Conservation (phyloP, 2,113 vertebrate genomes). For the Dendropsophus ebraccatus region DNA sequence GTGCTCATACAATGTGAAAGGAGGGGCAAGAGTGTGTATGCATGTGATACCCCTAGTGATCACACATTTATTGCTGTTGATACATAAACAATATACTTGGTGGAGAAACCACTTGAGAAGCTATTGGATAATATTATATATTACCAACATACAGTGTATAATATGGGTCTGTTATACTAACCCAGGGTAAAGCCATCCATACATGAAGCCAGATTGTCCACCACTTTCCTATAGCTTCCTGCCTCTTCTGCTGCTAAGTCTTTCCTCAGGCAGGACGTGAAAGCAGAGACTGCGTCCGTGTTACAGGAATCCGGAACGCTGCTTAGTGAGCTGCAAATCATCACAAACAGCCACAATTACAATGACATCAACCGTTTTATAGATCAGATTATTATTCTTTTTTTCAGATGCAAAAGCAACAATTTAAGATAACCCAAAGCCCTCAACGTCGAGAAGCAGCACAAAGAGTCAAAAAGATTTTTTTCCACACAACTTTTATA, state of each 20-base stretch:
- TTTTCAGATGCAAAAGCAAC: not conserved
- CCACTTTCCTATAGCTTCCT: slow-evolving; percentile 73
- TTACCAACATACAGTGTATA: not conserved
- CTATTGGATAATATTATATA: slow-evolving; percentile 1
- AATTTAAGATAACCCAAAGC: too few relatives aligned
- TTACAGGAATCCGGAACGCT: slow-evolving; percentile 76
- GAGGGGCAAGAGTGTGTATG: too few relatives aligned
- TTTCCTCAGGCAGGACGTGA: slow-evolving; percentile 76
- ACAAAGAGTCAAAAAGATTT: too few relatives aligned
- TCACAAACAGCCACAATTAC: not conserved
- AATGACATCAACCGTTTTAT: not conserved
- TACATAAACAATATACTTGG: too few relatives aligned
- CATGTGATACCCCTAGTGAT: too few relatives aligned
- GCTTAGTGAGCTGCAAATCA: slow-evolving; percentile 76
- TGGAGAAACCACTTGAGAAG: too few relatives aligned
- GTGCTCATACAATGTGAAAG: too few relatives aligned
- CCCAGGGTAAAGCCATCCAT: slow-evolving; percentile 86
- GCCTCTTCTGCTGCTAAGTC: slow-evolving; percentile 73
- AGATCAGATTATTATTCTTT: not conserved
- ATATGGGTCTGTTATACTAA: slow-evolving; percentile 60
- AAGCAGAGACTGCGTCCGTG: slow-evolving; percentile 66
- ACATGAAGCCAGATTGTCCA: slow-evolving; percentile 83
- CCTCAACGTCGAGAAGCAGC: too few relatives aligned
- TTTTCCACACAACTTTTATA: too few relatives aligned
- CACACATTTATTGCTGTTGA: too few relatives aligned